Base-by-base conservation (phyloP, 1,140 invertebrate genomes). In the Bombus superbus region DNA sequence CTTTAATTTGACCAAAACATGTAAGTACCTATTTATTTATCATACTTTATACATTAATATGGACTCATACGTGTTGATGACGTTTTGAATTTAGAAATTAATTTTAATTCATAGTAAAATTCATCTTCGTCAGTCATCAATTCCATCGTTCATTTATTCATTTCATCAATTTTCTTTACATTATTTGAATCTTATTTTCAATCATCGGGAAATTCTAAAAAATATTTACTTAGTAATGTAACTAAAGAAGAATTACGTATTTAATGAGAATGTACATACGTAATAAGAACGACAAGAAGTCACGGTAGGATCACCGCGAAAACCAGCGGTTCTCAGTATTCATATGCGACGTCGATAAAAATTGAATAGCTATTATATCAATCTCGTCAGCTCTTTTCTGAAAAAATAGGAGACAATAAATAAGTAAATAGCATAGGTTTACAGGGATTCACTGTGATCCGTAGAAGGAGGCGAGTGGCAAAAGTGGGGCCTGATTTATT, bases 401-500 rank as follows among this genome's bases (percentile, higher is more conserved):
- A 47, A 71, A 28, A 47, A 44, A 28, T 28, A 66, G 28, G 35
- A 2, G 5, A 64, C 18, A 32, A 77, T 83, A 78, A 71, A 62
- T 71, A 59, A 79, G 79, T 22, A 76, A 53, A 40, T 15, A 32
- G 32, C 59, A 35, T 53, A 35, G 38, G 35, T 83, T 66, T 76
- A 75, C 25, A 42, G 66, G 59, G 74, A 38, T 86, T 86, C 89
- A 68, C 18, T 35, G 47, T 35, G 62, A 38, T 83, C 85, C 88
- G 81, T 81, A 75, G 64, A 62, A 82, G 80, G 92, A 87, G 78
- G 85, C 81, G 74, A 66, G 71, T 81, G 83, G 82, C 83, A 85
- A 89, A 92, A 94, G 87, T 83, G 90, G 88, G 84, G 74, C 44
- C 91, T 94, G 93, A 95, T 94, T 94, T 94, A 94, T 95, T 93